Evolutionary conservation across 1,140 invertebrate genomes (phyloP).

Genomic region (Heliconius congener): DNA sequence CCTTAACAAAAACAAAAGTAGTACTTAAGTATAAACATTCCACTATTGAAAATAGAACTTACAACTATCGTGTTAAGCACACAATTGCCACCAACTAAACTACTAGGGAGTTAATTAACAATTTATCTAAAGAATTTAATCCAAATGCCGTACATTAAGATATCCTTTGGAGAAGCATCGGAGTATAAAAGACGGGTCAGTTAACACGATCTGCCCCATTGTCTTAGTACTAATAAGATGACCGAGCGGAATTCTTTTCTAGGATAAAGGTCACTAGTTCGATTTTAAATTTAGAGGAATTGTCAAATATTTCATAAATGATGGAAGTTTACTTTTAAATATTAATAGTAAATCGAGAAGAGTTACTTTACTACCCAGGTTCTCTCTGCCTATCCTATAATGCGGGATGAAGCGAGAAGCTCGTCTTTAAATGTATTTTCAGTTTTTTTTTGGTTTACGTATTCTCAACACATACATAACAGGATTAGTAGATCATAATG

Average conservation of each 20-base stretch:
- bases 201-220: constrained; percentile 9
- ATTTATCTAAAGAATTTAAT: constrained; percentile 7
- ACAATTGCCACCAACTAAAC: not conserved
- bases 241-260: not conserved
- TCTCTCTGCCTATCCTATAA: not conserved
- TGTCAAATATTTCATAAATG: not conserved
- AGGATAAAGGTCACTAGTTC: not conserved
- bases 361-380: no score
- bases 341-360: no score
- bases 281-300: not conserved
- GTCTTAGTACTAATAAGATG: not conserved
- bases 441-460: no score
- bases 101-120: not conserved
- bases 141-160: not conserved
- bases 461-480: no score
- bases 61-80: no score
- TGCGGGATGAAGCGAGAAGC: no score
- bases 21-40: no score
- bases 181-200: constrained; percentile 18
- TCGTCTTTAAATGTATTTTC: no score
- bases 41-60: no score
- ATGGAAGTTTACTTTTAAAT: no score
- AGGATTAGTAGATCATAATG: no score
- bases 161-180: not conserved
- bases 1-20: no score